Percentiles rank a stretch among this genome's conserved stretches.
These are phyloP conservation scores for Oeneis ivallda DNA, from an alignment of 2,888 invertebrate species.

Conservation along the genomic window DNA sequence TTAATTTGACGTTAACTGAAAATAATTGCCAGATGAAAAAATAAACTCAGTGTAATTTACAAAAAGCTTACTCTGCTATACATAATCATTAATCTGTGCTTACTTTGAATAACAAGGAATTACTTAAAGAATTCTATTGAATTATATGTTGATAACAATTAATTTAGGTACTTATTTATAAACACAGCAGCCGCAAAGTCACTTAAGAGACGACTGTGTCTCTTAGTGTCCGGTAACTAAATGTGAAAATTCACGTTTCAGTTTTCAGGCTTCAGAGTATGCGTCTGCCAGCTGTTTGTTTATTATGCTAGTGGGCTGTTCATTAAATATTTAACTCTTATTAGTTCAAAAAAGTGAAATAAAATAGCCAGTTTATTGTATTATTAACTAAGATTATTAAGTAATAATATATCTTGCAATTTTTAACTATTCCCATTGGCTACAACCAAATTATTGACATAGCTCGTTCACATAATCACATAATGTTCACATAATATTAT, in stretches of 20 bases:
- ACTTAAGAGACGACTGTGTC: conserved; percentile 51
- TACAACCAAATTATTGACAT: too few species aligned
- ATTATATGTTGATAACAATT: neutral
- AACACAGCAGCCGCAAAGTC: conserved; percentile 21
- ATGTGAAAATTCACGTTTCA: conserved; percentile 43
- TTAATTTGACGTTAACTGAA: conserved; percentile 3
- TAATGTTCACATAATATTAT: too few species aligned
- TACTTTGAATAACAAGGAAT: too few species aligned
- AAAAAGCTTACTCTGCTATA: too few species aligned
- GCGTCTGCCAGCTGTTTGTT: neutral
- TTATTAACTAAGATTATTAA: too few species aligned
- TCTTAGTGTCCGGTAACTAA: conserved; percentile 49
- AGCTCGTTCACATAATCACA: too few species aligned
- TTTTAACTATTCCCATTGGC: too few species aligned
- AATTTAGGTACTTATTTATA: conserved; percentile 21
- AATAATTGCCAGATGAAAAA: conserved; percentile 32
- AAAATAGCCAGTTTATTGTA: too few species aligned
- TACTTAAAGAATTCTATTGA: neutral
- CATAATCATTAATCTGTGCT: too few species aligned
- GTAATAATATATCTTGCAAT: too few species aligned
- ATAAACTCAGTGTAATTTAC: neutral
- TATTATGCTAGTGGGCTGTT: neutral
- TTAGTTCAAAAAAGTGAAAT: neutral
- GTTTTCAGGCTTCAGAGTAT: neutral
- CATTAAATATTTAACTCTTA: neutral